Percentiles rank a stretch among this genome's conserved stretches.
Conservation (phyloP, 2,797 vertebrate genomes). For the Zalophus californianus region DNA sequence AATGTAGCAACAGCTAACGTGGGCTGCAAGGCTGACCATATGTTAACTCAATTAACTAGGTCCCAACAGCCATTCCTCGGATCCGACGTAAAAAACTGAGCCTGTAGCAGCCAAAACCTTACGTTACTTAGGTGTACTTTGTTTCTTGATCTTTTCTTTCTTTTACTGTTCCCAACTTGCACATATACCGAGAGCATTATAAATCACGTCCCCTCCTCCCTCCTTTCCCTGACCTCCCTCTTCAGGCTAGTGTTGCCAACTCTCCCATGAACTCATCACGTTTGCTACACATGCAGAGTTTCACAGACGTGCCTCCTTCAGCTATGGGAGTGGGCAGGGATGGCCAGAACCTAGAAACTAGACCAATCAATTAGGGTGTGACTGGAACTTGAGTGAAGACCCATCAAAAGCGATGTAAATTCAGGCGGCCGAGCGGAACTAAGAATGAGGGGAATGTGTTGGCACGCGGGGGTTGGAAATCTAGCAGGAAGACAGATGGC, state of each 20-base stretch:
- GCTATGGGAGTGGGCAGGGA: not conserved
- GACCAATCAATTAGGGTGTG: slow-evolving; percentile 78
- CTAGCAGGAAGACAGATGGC: slow-evolving; percentile 75
- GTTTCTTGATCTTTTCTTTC: not conserved
- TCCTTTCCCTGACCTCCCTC: not conserved
- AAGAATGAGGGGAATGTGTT: slow-evolving; percentile 78
- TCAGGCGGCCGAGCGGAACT: slow-evolving; percentile 68
- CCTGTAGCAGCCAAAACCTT: not conserved
- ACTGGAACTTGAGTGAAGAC: slow-evolving; percentile 71
- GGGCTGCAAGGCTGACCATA: not conserved
- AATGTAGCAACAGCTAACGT: not conserved
- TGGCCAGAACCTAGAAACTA: slow-evolving; percentile 66
- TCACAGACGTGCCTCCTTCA: not conserved
- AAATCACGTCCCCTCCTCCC: not conserved
- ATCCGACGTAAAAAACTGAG: slow-evolving; percentile 16
- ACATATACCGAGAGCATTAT: not conserved
- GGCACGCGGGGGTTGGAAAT: slow-evolving; percentile 63
- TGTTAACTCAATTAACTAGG: not conserved
- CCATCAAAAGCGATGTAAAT: slow-evolving; percentile 72
- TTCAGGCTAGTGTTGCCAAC: not conserved
- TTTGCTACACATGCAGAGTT: not conserved
- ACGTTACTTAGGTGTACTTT: not conserved
- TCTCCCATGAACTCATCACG: not conserved
- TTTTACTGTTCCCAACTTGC: not conserved
- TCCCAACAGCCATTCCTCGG: not conserved